phyloP scores from a whole-genome alignment of 2,888 invertebrate genomes.

The Hypomecis atomaria region DNA sequence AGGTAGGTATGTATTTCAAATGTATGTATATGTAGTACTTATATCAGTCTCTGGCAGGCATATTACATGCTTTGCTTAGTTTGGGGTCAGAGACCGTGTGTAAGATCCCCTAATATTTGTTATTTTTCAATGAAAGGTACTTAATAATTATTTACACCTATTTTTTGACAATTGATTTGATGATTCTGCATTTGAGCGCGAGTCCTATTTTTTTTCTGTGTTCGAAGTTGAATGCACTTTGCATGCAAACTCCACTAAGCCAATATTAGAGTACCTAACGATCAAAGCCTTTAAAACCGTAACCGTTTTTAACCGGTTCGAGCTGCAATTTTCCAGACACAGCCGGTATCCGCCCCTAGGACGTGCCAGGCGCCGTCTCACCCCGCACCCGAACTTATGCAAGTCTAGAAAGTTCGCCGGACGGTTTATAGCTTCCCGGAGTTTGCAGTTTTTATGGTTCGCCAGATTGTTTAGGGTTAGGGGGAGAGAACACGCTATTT shows the following conservation, averaged over 20 bases:
- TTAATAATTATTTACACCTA: too few relatives aligned
- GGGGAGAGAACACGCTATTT: constrained; percentile 22
- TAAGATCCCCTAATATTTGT: too few relatives aligned
- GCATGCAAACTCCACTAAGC: not conserved
- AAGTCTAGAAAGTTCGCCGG: constrained; percentile 45
- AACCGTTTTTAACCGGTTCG: constrained; percentile 41
- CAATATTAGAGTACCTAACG: not conserved
- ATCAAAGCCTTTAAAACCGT: constrained; percentile 3
- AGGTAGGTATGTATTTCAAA: too few relatives aligned
- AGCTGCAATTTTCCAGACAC: constrained; percentile 45
- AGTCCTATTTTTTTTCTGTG: too few relatives aligned
- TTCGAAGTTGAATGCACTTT: not conserved
- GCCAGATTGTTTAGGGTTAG: constrained; percentile 35
- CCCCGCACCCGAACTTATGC: constrained; percentile 64
- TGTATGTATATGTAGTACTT: too few relatives aligned
- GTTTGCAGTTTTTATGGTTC: constrained; percentile 50
- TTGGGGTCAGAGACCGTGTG: too few relatives aligned
- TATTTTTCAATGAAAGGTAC: too few relatives aligned
- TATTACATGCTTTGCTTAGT: too few relatives aligned
- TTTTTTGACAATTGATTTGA: too few relatives aligned
- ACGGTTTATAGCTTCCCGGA: constrained; percentile 35
- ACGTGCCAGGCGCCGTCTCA: constrained; percentile 62
- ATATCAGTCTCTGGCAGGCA: too few relatives aligned
- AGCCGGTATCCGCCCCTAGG: constrained; percentile 30
- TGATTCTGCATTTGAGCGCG: too few relatives aligned